Conservation (phyloP, 1,140 invertebrate species). For the Glossosoma conforme region DNA sequence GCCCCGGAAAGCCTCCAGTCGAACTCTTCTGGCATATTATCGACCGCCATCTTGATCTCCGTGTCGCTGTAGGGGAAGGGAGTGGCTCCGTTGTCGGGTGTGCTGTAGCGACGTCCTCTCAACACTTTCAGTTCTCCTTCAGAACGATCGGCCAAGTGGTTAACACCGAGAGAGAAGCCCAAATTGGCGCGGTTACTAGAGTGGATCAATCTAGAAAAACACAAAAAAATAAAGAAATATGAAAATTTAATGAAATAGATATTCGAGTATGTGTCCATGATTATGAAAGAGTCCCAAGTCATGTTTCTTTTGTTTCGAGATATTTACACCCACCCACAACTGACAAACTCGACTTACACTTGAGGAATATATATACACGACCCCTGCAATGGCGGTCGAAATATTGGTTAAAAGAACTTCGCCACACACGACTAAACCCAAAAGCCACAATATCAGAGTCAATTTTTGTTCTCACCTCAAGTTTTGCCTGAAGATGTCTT, state of each 20-base stretch:
- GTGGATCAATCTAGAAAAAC: conserved; percentile 66
- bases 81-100: conserved; percentile 65
- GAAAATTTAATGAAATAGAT: not conserved
- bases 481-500: conserved; percentile 86
- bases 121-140: conserved; percentile 75
- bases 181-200: conserved; percentile 76
- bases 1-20: conserved; percentile 92
- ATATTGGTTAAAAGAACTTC: no score
- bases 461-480: conserved; percentile 65
- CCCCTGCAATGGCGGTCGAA: no score
- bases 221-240: not conserved
- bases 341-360: no score
- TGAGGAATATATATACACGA: no score
- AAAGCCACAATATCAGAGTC: no score
- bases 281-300: no score
- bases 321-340: no score
- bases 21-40: conserved; percentile 60
- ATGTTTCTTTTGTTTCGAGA: no score
- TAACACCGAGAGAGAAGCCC: conserved; percentile 72
- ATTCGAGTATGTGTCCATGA: not conserved
- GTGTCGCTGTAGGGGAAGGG: conserved; percentile 67
- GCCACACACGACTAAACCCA: no score
- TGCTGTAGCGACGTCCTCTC: conserved; percentile 66
- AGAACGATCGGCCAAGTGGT: conserved; percentile 83
- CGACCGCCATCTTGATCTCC: conserved; percentile 40